These are phyloP conservation scores for Maconellicoccus hirsutus DNA, from an alignment of 1,140 invertebrate genomes.

Conservation along the genomic window DNA sequence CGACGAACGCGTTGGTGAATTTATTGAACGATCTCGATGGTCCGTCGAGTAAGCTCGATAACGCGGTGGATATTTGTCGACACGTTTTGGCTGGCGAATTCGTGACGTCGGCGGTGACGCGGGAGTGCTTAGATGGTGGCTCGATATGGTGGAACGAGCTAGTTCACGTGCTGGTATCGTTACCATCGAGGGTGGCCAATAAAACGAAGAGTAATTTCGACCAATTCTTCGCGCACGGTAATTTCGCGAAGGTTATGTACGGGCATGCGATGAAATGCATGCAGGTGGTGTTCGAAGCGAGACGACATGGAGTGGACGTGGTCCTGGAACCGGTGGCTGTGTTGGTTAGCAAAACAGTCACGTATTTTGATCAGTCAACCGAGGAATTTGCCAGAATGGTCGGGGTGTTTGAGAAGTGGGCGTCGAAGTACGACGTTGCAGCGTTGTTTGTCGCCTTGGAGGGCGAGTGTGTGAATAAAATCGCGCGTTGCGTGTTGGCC, in stretches of 20 bases:
- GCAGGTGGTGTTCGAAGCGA: conserved; percentile 32
- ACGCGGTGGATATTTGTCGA: neutral
- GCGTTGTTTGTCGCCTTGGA: neutral
- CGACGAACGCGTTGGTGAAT: neutral
- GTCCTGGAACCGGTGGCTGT: neutral
- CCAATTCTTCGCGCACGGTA: conserved; percentile 44
- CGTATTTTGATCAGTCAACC: neutral
- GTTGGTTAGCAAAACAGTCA: conserved; percentile 11
- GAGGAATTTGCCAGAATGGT: neutral
- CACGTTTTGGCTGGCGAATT: conserved; percentile 42
- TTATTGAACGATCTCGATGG: neutral
- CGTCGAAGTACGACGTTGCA: neutral
- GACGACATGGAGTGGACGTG: neutral
- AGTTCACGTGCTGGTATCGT: conserved; percentile 47
- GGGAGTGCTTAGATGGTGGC: conserved; percentile 29
- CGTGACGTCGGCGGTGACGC: conserved; percentile 40
- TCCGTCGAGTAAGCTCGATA: neutral
- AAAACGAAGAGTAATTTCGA: conserved; percentile 40
- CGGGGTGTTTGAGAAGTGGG: neutral
- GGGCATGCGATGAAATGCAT: conserved; percentile 43
- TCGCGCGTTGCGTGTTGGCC: neutral
- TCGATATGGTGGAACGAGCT: conserved; percentile 39
- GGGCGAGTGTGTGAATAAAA: neutral
- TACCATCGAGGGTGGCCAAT: conserved; percentile 57
- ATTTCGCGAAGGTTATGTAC: conserved; percentile 45